These are phyloP conservation scores for Cynaeus angustus DNA, from an alignment of 2,888 invertebrate genomes.

Conservation along the genomic window DNA sequence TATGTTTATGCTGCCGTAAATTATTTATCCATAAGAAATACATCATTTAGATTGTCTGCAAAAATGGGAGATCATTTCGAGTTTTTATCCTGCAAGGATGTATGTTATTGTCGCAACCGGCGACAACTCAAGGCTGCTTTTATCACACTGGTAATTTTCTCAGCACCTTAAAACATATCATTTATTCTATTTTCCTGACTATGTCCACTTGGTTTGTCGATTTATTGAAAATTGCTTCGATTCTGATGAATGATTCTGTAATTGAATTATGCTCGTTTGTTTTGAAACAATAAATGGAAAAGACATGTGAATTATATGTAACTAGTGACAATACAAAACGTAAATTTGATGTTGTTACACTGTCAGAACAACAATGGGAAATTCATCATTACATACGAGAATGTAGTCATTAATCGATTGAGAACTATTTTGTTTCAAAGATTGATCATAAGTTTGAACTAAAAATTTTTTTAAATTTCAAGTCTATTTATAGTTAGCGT, in stretches of 20 bases:
- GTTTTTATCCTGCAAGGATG: conserved; percentile 40
- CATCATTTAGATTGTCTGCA: conserved; percentile 63
- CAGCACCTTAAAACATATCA: conserved; percentile 16
- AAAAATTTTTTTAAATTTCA: no score
- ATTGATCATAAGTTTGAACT: no score
- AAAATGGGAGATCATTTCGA: conserved; percentile 55
- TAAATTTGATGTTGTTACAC: neutral
- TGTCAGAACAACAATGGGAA: neutral
- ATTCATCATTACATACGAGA: neutral
- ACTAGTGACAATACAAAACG: neutral
- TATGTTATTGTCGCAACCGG: conserved; percentile 49
- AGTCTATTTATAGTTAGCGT: no score
- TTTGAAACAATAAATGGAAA: neutral
- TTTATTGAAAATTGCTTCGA: conserved; percentile 1
- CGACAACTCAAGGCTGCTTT: conserved; percentile 52
- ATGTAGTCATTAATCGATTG: neutral
- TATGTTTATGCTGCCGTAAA: conserved; percentile 64
- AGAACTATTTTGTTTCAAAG: neutral
- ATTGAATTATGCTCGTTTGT: conserved; percentile 6
- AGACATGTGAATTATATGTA: neutral
- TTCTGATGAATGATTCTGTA: conserved; percentile 12
- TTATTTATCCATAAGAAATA: conserved; percentile 63
- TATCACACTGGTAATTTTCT: conserved; percentile 26
- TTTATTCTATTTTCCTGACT: conserved; percentile 28
- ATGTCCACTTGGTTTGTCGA: neutral